Base-by-base conservation (phyloP, 2,797 vertebrate genomes). In the Myoxocephalus aenaeus region DNA sequence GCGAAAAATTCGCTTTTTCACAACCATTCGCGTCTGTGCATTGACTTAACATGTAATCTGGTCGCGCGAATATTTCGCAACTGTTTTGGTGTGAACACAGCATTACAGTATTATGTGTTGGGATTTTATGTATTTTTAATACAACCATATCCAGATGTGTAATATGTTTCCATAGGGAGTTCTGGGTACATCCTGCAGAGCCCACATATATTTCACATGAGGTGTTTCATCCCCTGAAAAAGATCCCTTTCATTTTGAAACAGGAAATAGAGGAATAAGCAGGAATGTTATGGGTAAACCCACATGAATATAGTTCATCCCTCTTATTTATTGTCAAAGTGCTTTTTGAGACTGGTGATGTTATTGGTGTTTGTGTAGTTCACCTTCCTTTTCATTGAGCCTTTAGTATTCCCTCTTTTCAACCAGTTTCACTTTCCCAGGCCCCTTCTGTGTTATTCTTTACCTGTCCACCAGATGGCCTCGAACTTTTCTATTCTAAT, bases 131-230 rank as follows among this genome's bases (percentile, higher is more conserved):
- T 67, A 14, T 86, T 69, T 62, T 56, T 1, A 57, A 70, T 7
- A 17, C 68, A 82, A 84, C 34, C 17, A 57, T 15, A n/a, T 69
- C 82, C 85, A 84, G 82, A 84, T 87, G 85, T 77, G 73, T 65
- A 64, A 62, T 79, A 65, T 71, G 40, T 80, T 69, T 77, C n/a
- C 46, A 71, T 48, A 46, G 36, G 50, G 56, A 77, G 70, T 66
- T 75, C 40, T 44, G 42, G 51, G 51, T 62, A 44, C 13, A 75
- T 80, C 79, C 70, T 63, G 66, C 38, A 65, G 63, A 11, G 27
- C 57, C 29, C 32, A 54, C 27, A 64, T n/a, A 68, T 64, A 80
- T 72, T 84, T 63, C 66, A 70, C 20, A 70, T 75, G 32, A 54
- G 46, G 68, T 48, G 3, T 69, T 75, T 83, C 18, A 75, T 80